Conservation (phyloP, 1,140 invertebrate genomes). For the Manduca sexta region DNA sequence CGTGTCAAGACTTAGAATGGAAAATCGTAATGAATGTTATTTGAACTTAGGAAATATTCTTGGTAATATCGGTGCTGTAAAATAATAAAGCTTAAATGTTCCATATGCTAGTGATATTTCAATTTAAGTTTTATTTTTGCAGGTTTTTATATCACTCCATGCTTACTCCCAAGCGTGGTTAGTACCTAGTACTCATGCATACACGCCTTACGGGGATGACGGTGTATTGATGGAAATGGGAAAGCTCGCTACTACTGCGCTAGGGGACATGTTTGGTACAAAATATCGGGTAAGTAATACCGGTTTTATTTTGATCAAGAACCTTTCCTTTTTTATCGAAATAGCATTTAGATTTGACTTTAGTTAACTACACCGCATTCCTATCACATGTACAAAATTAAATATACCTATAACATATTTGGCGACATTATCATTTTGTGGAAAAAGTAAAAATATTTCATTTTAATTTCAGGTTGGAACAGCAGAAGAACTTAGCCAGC, state of each 20-base stretch:
- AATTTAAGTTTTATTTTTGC: constrained; percentile 13
- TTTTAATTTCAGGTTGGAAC: constrained; percentile 67
- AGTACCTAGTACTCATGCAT: constrained; percentile 78
- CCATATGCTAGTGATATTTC: too few relatives aligned
- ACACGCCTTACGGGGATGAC: constrained; percentile 74
- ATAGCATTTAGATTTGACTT: too few relatives aligned
- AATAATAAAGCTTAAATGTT: too few relatives aligned
- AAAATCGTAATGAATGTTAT: too few relatives aligned
- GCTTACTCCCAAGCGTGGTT: constrained; percentile 86
- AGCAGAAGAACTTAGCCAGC: constrained; percentile 69
- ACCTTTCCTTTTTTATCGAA: too few relatives aligned
- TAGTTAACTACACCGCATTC: too few relatives aligned
- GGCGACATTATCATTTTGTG: too few relatives aligned
- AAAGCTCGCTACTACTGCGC: constrained; percentile 71
- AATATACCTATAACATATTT: too few relatives aligned
- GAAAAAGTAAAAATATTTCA: background rate
- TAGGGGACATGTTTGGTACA: constrained; percentile 77
- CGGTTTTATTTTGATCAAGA: constrained; percentile 5
- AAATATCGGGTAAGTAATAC: constrained; percentile 72
- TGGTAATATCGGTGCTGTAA: too few relatives aligned
- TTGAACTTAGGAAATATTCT: too few relatives aligned
- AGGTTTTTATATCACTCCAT: constrained; percentile 83
- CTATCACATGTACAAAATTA: too few relatives aligned
- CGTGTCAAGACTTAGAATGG: too few relatives aligned
- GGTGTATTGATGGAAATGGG: constrained; percentile 76